These are phyloP conservation scores for Temnothorax longispinosus DNA, from an alignment of 1,140 invertebrate genomes.

Conservation along the genomic window DNA sequence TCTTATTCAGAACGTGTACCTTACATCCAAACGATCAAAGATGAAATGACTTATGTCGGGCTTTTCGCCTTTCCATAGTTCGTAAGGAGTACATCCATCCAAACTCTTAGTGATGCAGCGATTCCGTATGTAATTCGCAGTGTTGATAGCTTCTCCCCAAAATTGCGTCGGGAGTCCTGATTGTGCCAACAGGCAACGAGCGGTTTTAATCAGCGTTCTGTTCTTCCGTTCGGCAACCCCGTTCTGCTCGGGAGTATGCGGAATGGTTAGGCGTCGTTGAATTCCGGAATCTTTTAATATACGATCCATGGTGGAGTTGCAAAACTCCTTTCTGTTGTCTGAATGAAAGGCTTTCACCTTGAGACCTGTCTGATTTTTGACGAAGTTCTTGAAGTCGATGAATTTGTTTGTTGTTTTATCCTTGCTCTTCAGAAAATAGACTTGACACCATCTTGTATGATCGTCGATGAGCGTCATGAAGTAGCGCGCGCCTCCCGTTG, in stretches of 20 bases:
- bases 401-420: background rate
- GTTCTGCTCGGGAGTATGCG: background rate
- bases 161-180: background rate
- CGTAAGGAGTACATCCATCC: background rate
- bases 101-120: background rate
- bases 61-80: background rate
- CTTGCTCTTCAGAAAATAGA: constrained; percentile 33
- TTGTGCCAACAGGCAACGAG: background rate
- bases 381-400: constrained; percentile 1
- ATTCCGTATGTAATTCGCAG: constrained; percentile 22
- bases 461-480: constrained; percentile 23
- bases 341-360: constrained; percentile 5
- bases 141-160: background rate
- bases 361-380: background rate
- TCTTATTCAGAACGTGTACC: background rate
- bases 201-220: background rate
- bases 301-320: constrained; percentile 69
- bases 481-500: background rate
- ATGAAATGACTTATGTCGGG: background rate
- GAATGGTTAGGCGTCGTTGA: background rate
- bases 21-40: constrained; percentile 14
- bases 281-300: constrained; percentile 66
- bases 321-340: constrained; percentile 68
- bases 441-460: background rate
- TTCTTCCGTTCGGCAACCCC: background rate